Conservation (phyloP, 2,888 invertebrate species). For the Xestia c-nigrum region DNA sequence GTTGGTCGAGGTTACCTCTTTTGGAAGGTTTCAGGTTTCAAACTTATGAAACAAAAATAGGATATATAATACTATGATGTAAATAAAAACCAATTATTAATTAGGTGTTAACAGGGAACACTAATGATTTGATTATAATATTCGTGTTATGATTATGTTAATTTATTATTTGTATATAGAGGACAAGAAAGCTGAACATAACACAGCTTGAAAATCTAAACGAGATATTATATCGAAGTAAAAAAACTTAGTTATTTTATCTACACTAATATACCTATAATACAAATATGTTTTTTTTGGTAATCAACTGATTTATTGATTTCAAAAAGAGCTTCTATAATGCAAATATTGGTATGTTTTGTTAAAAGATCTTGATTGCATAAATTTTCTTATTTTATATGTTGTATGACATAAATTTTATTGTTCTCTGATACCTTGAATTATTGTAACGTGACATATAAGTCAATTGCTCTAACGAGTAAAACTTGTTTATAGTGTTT, state of each 20-base stretch:
- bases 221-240: constrained; percentile 9
- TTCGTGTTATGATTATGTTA: constrained; percentile 60
- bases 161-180: constrained; percentile 66
- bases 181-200: constrained; percentile 35
- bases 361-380: constrained; percentile 45
- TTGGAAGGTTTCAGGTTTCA: constrained; percentile 31
- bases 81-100: constrained; percentile 55
- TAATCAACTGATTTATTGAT: constrained; percentile 6
- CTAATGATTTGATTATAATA: constrained; percentile 54
- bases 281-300: not conserved
- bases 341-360: constrained; percentile 11
- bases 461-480: constrained; percentile 66
- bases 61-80: constrained; percentile 51
- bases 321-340: constrained; percentile 4
- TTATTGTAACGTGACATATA: constrained; percentile 54
- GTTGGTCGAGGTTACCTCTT: constrained; percentile 36
- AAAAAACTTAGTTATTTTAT: constrained; percentile 17
- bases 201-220: constrained; percentile 13
- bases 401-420: constrained; percentile 42
- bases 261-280: constrained; percentile 1
- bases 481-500: constrained; percentile 64
- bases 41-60: constrained; percentile 29
- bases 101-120: constrained; percentile 54
- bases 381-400: constrained; percentile 50
- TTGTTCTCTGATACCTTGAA: constrained; percentile 49